Conservation (phyloP, 37 sponge, comb jelly and placozoan genomes). For the Agelas oroides region DNA sequence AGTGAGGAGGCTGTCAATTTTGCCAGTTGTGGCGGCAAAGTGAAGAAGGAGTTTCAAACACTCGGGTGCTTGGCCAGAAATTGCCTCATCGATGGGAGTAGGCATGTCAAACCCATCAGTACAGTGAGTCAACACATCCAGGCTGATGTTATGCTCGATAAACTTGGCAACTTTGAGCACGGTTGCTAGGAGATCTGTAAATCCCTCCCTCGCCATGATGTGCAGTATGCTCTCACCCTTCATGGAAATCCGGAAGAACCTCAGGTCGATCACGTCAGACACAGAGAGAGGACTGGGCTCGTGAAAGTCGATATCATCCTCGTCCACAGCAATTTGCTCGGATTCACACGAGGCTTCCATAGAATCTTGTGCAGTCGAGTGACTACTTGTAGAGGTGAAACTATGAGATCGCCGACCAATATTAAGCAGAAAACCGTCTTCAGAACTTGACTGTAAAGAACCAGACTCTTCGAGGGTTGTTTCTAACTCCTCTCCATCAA, state of each 20-base stretch:
- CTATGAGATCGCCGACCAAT: no score
- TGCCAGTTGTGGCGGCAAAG: not conserved
- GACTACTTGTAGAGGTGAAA: no score
- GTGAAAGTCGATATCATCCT: not conserved
- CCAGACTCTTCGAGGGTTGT: no score
- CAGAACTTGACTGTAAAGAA: no score
- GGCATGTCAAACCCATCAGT: conserved; percentile 13
- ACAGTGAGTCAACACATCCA: conserved; percentile 7
- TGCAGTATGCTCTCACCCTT: conserved; percentile 66
- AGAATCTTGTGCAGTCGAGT: no score
- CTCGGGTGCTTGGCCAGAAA: conserved; percentile 6
- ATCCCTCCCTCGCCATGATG: conserved; percentile 38
- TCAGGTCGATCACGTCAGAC: conserved; percentile 19
- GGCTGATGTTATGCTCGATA: conserved; percentile 7
- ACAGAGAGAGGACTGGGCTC: conserved; percentile 20
- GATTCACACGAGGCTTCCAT: no score
- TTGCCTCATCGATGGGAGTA: conserved; percentile 58
- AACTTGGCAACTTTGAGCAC: conserved; percentile 45
- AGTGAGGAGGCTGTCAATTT: conserved; percentile 11
- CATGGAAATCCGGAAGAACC: conserved; percentile 12
- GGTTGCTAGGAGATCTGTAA: conserved; percentile 34
- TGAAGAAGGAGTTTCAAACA: conserved; percentile 53
- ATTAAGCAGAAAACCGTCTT: no score
- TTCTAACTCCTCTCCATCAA: no score
- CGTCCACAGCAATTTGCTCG: no score